Conservation (phyloP, 2,888 invertebrate genomes). For the Dromius quadrimaculatus region DNA sequence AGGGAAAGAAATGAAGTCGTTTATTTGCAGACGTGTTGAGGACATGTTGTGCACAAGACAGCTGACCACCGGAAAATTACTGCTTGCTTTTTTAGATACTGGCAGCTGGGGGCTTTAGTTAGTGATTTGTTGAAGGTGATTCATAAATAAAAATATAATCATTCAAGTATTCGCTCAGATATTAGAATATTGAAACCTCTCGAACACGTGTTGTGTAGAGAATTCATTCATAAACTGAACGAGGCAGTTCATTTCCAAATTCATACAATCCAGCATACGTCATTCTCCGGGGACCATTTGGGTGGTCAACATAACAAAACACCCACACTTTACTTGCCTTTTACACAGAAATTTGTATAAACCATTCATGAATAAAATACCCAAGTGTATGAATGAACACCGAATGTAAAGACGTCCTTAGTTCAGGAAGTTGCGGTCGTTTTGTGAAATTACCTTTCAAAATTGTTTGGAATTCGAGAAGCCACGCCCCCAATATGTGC, state of each 20-base stretch:
- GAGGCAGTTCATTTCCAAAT: not conserved
- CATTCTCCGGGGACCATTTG: constrained; percentile 28
- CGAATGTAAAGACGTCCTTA: constrained; percentile 19
- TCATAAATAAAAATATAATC: no score
- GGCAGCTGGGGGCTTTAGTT: constrained; percentile 27
- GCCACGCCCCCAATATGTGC: constrained; percentile 22
- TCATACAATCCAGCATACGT: constrained; percentile 24
- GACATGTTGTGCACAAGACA: constrained; percentile 6
- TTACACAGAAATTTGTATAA: constrained; percentile 40
- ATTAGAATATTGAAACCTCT: no score
- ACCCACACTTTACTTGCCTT: constrained; percentile 41
- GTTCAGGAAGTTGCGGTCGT: constrained; percentile 41
- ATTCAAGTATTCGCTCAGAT: no score
- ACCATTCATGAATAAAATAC: constrained; percentile 32
- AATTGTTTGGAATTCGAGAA: constrained; percentile 31
- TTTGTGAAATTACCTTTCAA: constrained; percentile 40
- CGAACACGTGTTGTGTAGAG: no score
- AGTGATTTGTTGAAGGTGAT: not conserved
- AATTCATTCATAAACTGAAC: constrained; percentile 23
- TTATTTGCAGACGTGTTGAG: constrained; percentile 9
- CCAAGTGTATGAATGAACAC: constrained; percentile 33
- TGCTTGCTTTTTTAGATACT: constrained; percentile 3
- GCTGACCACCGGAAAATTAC: constrained; percentile 25
- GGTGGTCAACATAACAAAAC: constrained; percentile 45
- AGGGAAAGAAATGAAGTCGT: constrained; percentile 39